These are phyloP conservation scores for Miltochrista miniata DNA, from an alignment of 2,888 invertebrate species.

Conservation along the genomic window DNA sequence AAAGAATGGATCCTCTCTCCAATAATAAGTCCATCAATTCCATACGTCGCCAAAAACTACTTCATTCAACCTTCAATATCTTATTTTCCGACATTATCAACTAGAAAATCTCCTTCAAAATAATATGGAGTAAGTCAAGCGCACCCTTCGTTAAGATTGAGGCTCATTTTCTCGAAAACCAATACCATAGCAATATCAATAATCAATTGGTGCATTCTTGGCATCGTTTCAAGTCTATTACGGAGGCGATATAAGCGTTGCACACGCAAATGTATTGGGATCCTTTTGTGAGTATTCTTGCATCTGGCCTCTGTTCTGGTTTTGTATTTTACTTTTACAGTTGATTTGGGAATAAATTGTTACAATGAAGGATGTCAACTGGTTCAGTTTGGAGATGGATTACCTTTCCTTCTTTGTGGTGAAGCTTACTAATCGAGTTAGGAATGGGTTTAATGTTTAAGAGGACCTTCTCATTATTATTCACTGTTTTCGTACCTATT, in stretches of 20 bases:
- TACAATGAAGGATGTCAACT: constrained; percentile 27
- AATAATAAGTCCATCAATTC: too few species aligned
- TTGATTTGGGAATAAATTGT: constrained; percentile 33
- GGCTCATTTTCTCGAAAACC: constrained; percentile 68
- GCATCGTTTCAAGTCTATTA: constrained; percentile 80
- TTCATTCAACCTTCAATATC: constrained; percentile 8
- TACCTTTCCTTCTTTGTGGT: too few species aligned
- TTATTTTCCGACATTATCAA: constrained; percentile 21
- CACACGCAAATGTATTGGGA: constrained; percentile 69
- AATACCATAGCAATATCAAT: constrained; percentile 80
- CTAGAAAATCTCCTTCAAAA: constrained; percentile 20
- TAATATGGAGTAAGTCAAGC: constrained; percentile 38
- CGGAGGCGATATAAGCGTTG: constrained; percentile 55
- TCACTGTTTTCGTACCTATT: too few species aligned
- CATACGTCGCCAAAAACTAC: too few species aligned
- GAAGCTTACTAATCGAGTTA: too few species aligned
- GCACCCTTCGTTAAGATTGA: constrained; percentile 49
- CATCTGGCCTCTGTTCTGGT: constrained; percentile 50
- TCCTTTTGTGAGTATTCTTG: constrained; percentile 62
- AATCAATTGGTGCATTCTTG: constrained; percentile 83
- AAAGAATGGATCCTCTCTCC: too few species aligned
- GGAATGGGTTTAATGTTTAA: too few species aligned
- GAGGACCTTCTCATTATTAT: too few species aligned
- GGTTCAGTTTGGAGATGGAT: constrained; percentile 13
- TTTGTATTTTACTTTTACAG: constrained; percentile 37